Base-by-base conservation (phyloP, 2,113 vertebrate genomes). In the Microcebus lehilahytsara region DNA sequence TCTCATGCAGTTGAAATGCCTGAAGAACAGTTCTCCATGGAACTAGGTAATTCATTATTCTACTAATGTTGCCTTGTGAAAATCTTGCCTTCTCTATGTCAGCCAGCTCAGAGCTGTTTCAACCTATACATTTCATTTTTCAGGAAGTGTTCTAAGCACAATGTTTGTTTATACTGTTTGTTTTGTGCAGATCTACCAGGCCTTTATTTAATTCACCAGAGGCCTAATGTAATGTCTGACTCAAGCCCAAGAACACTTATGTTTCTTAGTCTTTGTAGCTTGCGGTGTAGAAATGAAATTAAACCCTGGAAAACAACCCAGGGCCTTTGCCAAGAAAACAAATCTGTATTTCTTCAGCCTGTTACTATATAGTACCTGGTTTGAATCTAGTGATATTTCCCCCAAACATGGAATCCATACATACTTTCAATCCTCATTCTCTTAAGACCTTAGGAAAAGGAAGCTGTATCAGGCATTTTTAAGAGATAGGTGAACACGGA, bases 81-180 rank as follows among this genome's bases (percentile, higher is more conserved):
- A 95, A 91, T 69, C 46, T 78, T 64, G 16, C 53, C 20, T 79
- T 85, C 90, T 93, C 93, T 92, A 22, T 23, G 32, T 77, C 85
- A 74, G 85, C 79, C 89, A 89, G 64, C 37, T 74, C 88, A 91
- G 69, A 97, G 83, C 51, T 97, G 96, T 94, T 96, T 87, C 91
- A 89, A 96, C 92, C 74, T 85, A 72, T 74, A 86, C 66, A 62
- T 97, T 93, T 91, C 92, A 56, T 75, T 78, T 95, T 49, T 51
- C 49, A 89, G 72, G 42, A 46, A 91, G 51, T 91, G 74, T 91
- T 96, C 60, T 51, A 85, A 83, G 53, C 94, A 90, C 23, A 25
- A n/a, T 77, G 53, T 91, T 95, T 95, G 53, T 91, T 95, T 58
- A 67, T 75, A 92, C 69, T 77, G 7, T 91, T 91, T 86, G 19